Conservation (phyloP, 1,140 invertebrate genomes). For the Patella vulgata region DNA sequence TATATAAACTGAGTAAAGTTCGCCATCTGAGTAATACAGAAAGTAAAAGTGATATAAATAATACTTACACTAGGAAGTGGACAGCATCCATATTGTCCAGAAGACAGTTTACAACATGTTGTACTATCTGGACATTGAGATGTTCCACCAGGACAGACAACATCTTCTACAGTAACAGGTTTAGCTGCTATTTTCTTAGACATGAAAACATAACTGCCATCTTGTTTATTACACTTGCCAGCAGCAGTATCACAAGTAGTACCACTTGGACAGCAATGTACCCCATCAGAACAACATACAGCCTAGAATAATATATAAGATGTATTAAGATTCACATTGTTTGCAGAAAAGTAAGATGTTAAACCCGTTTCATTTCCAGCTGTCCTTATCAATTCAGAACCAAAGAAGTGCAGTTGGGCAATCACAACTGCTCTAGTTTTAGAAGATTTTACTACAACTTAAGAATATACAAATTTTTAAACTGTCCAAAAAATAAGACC, state of each 20-base stretch:
- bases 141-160: slow-evolving; percentile 43
- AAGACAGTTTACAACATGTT: slow-evolving; percentile 64
- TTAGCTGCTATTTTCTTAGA: slow-evolving; percentile 30
- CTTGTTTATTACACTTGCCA: slow-evolving; percentile 31
- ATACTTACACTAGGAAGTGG: slow-evolving; percentile 54
- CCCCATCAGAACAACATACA: slow-evolving; percentile 10
- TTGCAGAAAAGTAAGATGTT: slow-evolving; percentile 22
- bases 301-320: slow-evolving; percentile 1
- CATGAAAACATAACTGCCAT: slow-evolving; percentile 13
- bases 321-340: neutral
- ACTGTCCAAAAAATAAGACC: no score
- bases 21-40: no score
- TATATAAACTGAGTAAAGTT: no score
- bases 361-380: slow-evolving; percentile 2
- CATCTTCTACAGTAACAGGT: neutral
- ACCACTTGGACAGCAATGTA: slow-evolving; percentile 50
- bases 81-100: slow-evolving; percentile 65
- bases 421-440: slow-evolving; percentile 36
- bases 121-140: slow-evolving; percentile 60
- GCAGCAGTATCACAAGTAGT: slow-evolving; percentile 38
- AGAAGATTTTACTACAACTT: slow-evolving; percentile 2
- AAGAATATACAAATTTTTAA: neutral
- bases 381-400: slow-evolving; percentile 33
- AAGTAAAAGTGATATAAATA: no score
- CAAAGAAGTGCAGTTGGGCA: slow-evolving; percentile 42